Evolutionary conservation across 2,888 invertebrate genomes (phyloP).

Genomic region (Dromius quadrimaculatus): DNA sequence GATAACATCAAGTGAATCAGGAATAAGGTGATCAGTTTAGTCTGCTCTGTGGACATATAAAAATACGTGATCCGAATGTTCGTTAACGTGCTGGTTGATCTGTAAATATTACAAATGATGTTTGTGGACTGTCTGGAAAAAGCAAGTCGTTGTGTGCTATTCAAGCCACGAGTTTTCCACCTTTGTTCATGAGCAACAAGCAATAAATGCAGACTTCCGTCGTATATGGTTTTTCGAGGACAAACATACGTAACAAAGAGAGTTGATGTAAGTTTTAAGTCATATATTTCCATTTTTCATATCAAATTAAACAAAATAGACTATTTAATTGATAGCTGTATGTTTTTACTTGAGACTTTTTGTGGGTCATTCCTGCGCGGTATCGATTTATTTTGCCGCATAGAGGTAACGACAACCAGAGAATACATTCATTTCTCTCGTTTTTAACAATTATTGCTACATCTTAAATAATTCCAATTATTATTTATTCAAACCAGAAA

Average conservation of each 20-base stretch:
- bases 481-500: conserved; percentile 33
- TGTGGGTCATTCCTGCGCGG: conserved; percentile 64
- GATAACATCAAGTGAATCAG: too few species aligned
- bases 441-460: conserved; percentile 12
- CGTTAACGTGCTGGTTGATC: conserved; percentile 19
- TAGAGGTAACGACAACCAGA: conserved; percentile 63
- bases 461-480: background rate
- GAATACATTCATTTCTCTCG: conserved; percentile 32
- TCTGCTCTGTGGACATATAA: background rate
- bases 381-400: conserved; percentile 67
- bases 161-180: conserved; percentile 58
- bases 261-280: conserved; percentile 64
- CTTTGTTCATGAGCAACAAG: conserved; percentile 62
- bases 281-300: background rate
- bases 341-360: conserved; percentile 55
- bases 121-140: conserved; percentile 60
- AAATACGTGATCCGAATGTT: conserved; percentile 6
- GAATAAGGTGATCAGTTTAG: too few species aligned
- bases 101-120: conserved; percentile 58
- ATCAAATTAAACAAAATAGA: background rate
- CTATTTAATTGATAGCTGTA: background rate
- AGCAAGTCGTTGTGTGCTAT: conserved; percentile 46
- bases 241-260: conserved; percentile 64
- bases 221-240: conserved; percentile 65
- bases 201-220: conserved; percentile 66